Conservation (phyloP, 1,140 invertebrate genomes). For the Diorhabda elongata region DNA sequence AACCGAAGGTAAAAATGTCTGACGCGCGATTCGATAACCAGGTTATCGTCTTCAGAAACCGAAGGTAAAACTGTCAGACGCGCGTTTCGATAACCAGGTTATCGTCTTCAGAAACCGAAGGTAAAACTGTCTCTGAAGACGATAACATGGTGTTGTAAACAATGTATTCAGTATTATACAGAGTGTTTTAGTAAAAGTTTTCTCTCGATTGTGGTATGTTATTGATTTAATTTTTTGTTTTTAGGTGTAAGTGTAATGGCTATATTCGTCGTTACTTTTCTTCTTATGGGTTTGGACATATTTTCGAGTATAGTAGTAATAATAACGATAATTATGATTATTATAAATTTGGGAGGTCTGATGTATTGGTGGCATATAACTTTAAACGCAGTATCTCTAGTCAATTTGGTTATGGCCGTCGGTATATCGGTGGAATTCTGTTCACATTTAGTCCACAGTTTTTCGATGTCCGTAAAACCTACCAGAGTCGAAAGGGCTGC, state of each 20-base stretch:
- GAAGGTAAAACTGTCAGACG: too few relatives aligned
- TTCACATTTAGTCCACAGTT: constrained; percentile 92
- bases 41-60: accelerated
- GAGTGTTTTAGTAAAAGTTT: too few relatives aligned
- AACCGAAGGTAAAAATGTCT: too few relatives aligned
- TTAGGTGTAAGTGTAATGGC: constrained; percentile 75
- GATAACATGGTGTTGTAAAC: too few relatives aligned
- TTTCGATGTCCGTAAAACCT: constrained; percentile 72
- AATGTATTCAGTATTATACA: too few relatives aligned
- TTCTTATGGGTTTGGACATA: constrained; percentile 91
- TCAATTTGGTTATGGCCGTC: constrained; percentile 98
- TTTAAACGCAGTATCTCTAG: constrained; percentile 94
- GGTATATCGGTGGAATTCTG: constrained; percentile 99
- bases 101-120: too few relatives aligned
- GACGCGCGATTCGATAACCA: too few relatives aligned
- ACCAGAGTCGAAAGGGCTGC: constrained; percentile 72
- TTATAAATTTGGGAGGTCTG: constrained; percentile 84
- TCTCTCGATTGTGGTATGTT: too few relatives aligned
- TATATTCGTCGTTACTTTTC: constrained; percentile 91
- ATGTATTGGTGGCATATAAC: constrained; percentile 98
- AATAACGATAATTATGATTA: constrained; percentile 90
- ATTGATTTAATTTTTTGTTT: neutral
- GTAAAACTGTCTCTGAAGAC: too few relatives aligned
- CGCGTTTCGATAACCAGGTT: too few relatives aligned
- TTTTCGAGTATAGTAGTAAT: constrained; percentile 85